Evolutionary conservation across 2,888 invertebrate genomes (phyloP).

Genomic region (Mechanitis messenoides): DNA sequence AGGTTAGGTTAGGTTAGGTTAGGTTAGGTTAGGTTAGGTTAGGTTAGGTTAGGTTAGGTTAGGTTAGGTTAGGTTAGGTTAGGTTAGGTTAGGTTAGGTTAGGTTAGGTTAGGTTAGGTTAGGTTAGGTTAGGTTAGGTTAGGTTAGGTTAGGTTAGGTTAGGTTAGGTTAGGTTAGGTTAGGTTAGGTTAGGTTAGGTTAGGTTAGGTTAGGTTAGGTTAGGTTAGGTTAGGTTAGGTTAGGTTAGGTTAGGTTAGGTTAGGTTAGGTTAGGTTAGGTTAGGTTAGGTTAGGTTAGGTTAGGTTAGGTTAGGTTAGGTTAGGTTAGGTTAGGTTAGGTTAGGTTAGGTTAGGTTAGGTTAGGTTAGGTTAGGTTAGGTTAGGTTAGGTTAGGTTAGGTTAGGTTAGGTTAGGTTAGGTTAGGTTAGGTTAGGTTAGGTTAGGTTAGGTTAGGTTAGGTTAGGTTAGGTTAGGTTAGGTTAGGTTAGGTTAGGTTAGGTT

Average conservation of each 20-base stretch:
- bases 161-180: conserved; percentile 31
- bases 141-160: conserved; percentile 27
- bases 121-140: conserved; percentile 29
- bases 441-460: conserved; percentile 23
- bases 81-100: conserved; percentile 28
- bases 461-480: conserved; percentile 20
- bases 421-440: conserved; percentile 25
- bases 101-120: conserved; percentile 30
- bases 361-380: conserved; percentile 22
- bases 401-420: conserved; percentile 22
- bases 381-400: conserved; percentile 24
- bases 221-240: conserved; percentile 30
- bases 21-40: conserved; percentile 29
- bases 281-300: conserved; percentile 28
- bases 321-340: conserved; percentile 24
- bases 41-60: conserved; percentile 30
- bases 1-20: conserved; percentile 25
- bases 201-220: conserved; percentile 31
- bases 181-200: conserved; percentile 30
- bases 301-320: conserved; percentile 20
- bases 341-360: conserved; percentile 17
- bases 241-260: conserved; percentile 30
- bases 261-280: conserved; percentile 30
- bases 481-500: conserved; percentile 20
- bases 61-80: conserved; percentile 28